Evolutionary conservation across 2,888 invertebrate species (phyloP).

Genomic region (Conomelus anceps): DNA sequence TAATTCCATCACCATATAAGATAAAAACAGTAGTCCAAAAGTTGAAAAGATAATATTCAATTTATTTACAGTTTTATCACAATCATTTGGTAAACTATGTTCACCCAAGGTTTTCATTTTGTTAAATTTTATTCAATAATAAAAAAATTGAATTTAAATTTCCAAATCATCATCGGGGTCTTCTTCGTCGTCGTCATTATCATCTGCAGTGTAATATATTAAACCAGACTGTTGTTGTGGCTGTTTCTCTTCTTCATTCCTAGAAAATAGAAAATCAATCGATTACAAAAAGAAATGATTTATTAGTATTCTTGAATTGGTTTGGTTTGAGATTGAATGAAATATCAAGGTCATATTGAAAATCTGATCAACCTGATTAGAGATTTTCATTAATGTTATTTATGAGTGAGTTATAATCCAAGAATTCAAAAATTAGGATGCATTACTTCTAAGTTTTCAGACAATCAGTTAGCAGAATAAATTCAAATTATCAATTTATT

Average conservation of each 20-base stretch:
- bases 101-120: too few relatives aligned
- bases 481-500: too few relatives aligned
- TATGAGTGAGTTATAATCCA: too few relatives aligned
- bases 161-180: conserved; percentile 82
- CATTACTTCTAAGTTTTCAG: too few relatives aligned
- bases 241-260: not conserved
- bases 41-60: not conserved
- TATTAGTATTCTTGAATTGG: not conserved
- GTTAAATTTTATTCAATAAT: too few relatives aligned
- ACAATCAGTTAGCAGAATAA: too few relatives aligned
- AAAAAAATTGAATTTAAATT: conserved; percentile 45
- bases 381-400: too few relatives aligned
- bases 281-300: not conserved
- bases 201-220: conserved; percentile 70
- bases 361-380: too few relatives aligned
- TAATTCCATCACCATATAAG: too few relatives aligned
- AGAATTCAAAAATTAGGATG: too few relatives aligned
- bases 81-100: too few relatives aligned
- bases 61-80: not conserved
- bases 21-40: not conserved
- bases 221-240: conserved; percentile 43
- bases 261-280: not conserved
- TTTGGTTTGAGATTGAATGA: not conserved
- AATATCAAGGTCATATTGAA: too few relatives aligned
- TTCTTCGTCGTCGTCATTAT: conserved; percentile 75